Conservation (phyloP, 2,113 vertebrate species). For the Aphyosemion australe region DNA sequence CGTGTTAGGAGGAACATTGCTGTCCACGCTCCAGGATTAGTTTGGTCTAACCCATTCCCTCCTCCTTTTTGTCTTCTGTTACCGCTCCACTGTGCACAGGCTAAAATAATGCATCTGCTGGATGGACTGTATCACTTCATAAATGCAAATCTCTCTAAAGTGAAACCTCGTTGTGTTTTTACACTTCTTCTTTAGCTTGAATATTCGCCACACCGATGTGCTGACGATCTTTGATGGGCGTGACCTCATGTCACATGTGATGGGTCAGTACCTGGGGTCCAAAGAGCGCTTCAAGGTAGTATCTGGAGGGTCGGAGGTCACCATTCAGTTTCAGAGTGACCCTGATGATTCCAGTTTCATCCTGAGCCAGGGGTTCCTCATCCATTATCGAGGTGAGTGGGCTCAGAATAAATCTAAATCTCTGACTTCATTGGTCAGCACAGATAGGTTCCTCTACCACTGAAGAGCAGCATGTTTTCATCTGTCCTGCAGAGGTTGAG, state of each 20-base stretch:
- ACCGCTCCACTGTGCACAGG: neutral
- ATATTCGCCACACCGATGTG: conserved; percentile 88
- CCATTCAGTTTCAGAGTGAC: conserved; percentile 91
- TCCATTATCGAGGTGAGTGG: conserved; percentile 86
- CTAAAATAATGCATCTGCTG: conserved; percentile 12
- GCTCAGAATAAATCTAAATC: neutral
- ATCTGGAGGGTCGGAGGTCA: conserved; percentile 88
- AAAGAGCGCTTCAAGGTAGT: conserved; percentile 87
- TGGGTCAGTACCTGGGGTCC: conserved; percentile 89
- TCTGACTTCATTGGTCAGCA: neutral
- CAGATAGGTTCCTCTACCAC: neutral
- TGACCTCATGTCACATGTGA: conserved; percentile 85
- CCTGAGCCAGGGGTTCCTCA: conserved; percentile 88
- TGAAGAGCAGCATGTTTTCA: neutral
- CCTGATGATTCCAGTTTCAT: conserved; percentile 85
- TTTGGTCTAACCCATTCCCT: neutral
- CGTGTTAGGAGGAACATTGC: too few species aligned
- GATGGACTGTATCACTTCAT: neutral
- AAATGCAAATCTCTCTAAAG: conserved; percentile 1
- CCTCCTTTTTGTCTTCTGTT: neutral
- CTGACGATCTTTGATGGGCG: conserved; percentile 88
- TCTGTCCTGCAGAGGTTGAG: conserved; percentile 83
- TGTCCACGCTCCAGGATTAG: too few species aligned
- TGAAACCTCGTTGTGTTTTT: conserved; percentile 7
- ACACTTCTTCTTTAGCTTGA: conserved; percentile 78